These are phyloP conservation scores for Cyprinodon variegatus DNA, from an alignment of 2,113 vertebrate genomes.

Conservation along the genomic window DNA sequence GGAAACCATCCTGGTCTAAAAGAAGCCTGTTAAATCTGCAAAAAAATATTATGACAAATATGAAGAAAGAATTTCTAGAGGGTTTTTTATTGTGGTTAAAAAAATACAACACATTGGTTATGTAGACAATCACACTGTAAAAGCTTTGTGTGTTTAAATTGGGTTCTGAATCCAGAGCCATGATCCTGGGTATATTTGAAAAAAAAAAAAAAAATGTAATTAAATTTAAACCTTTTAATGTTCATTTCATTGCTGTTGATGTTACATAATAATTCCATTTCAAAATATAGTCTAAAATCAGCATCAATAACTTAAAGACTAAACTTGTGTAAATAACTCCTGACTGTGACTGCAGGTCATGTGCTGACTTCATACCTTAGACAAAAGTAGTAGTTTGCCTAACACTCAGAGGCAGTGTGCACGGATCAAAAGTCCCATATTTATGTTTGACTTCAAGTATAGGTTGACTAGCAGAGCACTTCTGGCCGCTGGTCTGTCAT, in stretches of 20 bases:
- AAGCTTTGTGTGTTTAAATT: neutral
- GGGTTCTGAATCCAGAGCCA: neutral
- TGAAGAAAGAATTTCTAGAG: neutral
- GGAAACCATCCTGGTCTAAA: neutral
- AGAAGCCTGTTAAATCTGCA: neutral
- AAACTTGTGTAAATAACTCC: neutral
- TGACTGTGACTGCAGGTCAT: neutral
- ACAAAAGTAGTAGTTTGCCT: slow-evolving; percentile 41
- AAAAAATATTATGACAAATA: neutral
- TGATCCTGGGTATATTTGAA: neutral
- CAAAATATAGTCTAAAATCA: no score
- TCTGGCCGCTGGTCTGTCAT: slow-evolving; percentile 33
- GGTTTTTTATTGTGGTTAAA: no score
- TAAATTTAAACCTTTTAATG: no score
- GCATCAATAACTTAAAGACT: no score
- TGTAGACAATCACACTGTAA: no score
- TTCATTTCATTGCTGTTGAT: no score
- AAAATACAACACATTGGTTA: no score
- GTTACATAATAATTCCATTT: no score
- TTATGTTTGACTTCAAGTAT: slow-evolving; percentile 2
- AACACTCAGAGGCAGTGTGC: slow-evolving; percentile 45
- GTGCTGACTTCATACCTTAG: slow-evolving; percentile 21
- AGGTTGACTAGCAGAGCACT: slow-evolving; percentile 52
- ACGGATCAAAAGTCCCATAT: slow-evolving; percentile 45
- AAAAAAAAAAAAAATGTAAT: no score